Evolutionary conservation across 2,888 invertebrate genomes (phyloP), one percentile per base, ranked within the genome.

Genomic region (Hypomecis punctinalis): DNA sequence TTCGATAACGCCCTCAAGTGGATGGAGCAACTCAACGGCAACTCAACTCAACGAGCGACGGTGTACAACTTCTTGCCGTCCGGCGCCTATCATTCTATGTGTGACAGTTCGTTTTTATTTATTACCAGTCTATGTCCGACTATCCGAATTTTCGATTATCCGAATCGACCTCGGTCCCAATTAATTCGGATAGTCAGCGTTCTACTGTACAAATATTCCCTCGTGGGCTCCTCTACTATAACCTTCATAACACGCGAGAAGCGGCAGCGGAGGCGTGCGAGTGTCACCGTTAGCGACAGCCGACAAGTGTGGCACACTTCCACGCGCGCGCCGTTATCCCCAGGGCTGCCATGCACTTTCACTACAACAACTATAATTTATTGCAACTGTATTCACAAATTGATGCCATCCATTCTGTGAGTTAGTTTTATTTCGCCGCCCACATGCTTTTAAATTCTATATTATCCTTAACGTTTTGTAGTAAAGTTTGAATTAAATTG

Each of bases 251-350:
- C 9, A 46, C 13, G 6, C 9, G 6, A 13, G 11, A 7, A 5
- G 48, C 23, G 23, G 49, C 60, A 61, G 63, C 61, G 61, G 59
- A 57, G 67, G 63, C 66, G 65, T 61, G 58, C 53, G 49, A 42
- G 69, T 70, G 69, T 73, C 79, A 78, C 82, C 80, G 82, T 78
- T 81, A 80, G 66, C 72, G 74, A 71, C 70, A 71, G 68, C 72
- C 70, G 23, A 23, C 23, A 23, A 23, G 70, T 63, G 64, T 78
- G 80, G 73, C 80, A 79, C 74, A 81, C 78, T 79, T 79, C 66
- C 66, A 52, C 60, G 68, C 68, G 46, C n/a, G 71, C 80, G 71
- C 80, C 80, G 80, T 81, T 80, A 80, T 66, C 54, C 67, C 61
- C 67, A 77, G 77, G 76, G 76, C 61, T 77, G 68, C 40, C 74